A percentile compares a stretch with the other conserved stretches of the same genome.
These are phyloP conservation scores for Caenorhabditis plicata DNA, from an alignment of 2,888 invertebrate species.

Conservation along the genomic window DNA sequence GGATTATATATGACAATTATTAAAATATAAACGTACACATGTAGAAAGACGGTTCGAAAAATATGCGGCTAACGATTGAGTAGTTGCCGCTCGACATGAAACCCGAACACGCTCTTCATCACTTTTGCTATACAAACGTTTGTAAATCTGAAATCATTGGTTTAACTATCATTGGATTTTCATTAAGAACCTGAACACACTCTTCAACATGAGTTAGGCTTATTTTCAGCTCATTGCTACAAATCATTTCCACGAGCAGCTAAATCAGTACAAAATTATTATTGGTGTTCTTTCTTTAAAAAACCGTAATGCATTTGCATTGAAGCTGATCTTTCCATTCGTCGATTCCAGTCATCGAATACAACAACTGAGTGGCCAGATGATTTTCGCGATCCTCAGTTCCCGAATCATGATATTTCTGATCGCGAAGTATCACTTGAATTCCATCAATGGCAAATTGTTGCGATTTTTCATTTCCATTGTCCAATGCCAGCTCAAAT, in stretches of 20 bases:
- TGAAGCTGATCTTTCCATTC: constrained; percentile 54
- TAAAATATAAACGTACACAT: constrained; percentile 16
- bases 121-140: constrained; percentile 43
- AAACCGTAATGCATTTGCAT: constrained; percentile 56
- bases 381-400: constrained; percentile 37
- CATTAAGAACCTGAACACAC: constrained; percentile 43
- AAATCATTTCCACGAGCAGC: constrained; percentile 60
- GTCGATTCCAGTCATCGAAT: constrained; percentile 50
- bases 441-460: constrained; percentile 82
- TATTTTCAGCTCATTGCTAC: constrained; percentile 49
- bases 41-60: constrained; percentile 53
- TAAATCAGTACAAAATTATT: constrained; percentile 11
- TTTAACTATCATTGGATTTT: not conserved
- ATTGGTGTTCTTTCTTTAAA: not conserved
- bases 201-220: constrained; percentile 50
- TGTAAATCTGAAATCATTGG: constrained; percentile 39
- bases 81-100: constrained; percentile 59
- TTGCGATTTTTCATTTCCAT: constrained; percentile 81
- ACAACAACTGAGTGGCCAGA: constrained; percentile 34
- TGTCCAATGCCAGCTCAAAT: constrained; percentile 83
- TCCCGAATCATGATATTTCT: constrained; percentile 36
- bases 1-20: no score
- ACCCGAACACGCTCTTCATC: constrained; percentile 52
- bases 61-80: constrained; percentile 57
- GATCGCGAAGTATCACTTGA: constrained; percentile 54